Evolutionary conservation across 1,140 invertebrate species (phyloP).

Genomic region (Drosophila lacertosa): DNA sequence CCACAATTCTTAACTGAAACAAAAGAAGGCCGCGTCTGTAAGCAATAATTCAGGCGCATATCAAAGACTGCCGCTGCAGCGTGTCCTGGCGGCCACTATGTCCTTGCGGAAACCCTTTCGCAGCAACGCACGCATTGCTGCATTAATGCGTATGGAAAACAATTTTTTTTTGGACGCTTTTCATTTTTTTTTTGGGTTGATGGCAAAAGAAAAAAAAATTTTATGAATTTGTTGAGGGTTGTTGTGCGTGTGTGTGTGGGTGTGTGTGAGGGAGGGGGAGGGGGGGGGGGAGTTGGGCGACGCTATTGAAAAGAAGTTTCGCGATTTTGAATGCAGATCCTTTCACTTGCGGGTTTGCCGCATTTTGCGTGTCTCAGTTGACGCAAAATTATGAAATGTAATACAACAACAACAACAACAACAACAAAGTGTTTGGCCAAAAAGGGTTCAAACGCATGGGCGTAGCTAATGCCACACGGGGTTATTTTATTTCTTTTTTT

Average conservation of each 20-base stretch:
- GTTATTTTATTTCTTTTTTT: conserved; percentile 21
- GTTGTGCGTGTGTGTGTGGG: conserved; percentile 25
- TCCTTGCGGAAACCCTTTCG: background rate
- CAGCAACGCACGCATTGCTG: conserved; percentile 65
- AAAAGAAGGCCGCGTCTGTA: conserved; percentile 28
- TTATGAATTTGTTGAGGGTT: conserved; percentile 62
- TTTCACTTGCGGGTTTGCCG: conserved; percentile 68
- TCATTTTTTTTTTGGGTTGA: conserved; percentile 11
- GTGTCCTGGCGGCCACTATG: background rate
- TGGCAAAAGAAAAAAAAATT: conserved; percentile 31
- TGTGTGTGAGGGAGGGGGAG: conserved; percentile 9
- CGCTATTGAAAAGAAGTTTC: conserved; percentile 41
- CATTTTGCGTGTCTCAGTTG: conserved; percentile 75
- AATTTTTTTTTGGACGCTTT: conserved; percentile 60
- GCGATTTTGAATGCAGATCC: conserved; percentile 54
- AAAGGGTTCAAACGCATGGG: conserved; percentile 48
- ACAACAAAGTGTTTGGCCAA: conserved; percentile 12
- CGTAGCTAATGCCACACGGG: conserved; percentile 46
- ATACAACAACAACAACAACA: conserved; percentile 52
- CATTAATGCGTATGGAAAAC: conserved; percentile 82
- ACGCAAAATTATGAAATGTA: conserved; percentile 61
- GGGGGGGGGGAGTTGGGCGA: too few relatives aligned
- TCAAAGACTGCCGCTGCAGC: conserved; percentile 24
- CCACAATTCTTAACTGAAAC: conserved; percentile 22
- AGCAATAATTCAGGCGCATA: conserved; percentile 29